Conservation (phyloP, 1,140 invertebrate genomes). For the Drosophila nannoptera region DNA sequence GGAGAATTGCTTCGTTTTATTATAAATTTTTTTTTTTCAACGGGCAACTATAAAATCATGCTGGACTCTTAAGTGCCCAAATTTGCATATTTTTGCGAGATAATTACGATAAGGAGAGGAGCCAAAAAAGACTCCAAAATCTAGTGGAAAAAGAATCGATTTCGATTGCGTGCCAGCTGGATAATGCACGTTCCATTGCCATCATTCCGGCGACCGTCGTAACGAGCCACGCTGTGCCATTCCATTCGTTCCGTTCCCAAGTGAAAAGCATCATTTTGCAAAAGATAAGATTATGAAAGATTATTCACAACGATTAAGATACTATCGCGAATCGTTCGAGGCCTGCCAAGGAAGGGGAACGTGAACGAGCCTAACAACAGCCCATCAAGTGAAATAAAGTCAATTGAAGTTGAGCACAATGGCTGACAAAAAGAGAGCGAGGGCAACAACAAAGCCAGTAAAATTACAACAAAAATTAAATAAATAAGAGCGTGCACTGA, state of each 20-base stretch:
- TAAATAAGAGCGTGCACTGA: constrained; percentile 27
- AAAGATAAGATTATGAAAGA: constrained; percentile 59
- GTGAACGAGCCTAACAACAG: constrained; percentile 30
- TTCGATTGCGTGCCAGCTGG: not conserved
- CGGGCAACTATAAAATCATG: constrained; percentile 27
- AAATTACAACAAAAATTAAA: constrained; percentile 55
- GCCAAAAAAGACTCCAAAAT: constrained; percentile 8
- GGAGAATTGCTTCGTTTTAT: constrained; percentile 2
- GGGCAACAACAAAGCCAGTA: constrained; percentile 1
- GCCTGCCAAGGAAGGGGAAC: constrained; percentile 23
- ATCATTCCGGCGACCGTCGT: not conserved
- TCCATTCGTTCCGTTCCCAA: constrained; percentile 1
- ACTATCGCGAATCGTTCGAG: constrained; percentile 60
- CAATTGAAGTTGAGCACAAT: constrained; percentile 68
- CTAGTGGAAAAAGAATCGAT: not conserved
- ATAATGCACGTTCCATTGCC: not conserved
- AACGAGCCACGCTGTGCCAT: not conserved
- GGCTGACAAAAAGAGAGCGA: constrained; percentile 30
- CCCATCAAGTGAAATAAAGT: constrained; percentile 63
- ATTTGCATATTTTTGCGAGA: constrained; percentile 56
- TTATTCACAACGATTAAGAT: constrained; percentile 68
- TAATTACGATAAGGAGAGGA: constrained; percentile 30
- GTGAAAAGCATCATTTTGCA: not conserved
- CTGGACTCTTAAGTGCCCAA: constrained; percentile 33
- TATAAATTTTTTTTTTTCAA: not conserved